Conservation (phyloP, 2,797 vertebrate species). For the Crax fasciolata region DNA sequence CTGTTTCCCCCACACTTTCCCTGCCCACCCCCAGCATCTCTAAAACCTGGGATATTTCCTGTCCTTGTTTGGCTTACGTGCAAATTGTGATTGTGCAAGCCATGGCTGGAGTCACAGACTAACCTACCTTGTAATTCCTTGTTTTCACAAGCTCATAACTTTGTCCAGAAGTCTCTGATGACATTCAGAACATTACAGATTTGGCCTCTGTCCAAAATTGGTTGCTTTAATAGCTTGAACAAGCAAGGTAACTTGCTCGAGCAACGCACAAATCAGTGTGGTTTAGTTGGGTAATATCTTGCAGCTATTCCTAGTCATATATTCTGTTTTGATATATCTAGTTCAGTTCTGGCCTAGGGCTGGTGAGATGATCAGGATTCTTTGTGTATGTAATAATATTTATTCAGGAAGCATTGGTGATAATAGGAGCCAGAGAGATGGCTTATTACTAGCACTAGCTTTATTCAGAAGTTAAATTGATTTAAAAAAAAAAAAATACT, state of each 20-base stretch:
- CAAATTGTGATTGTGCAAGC: neutral
- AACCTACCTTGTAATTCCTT: constrained; percentile 16
- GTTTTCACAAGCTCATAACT: constrained; percentile 35
- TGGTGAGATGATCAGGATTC: constrained; percentile 3
- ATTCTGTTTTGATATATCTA: constrained; percentile 30
- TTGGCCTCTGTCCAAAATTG: neutral
- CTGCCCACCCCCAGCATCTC: neutral
- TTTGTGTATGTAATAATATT: neutral
- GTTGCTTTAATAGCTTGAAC: neutral
- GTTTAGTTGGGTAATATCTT: constrained; percentile 1
- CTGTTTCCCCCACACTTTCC: accelerated
- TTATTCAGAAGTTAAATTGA: neutral
- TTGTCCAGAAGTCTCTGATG: neutral
- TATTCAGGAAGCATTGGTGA: neutral
- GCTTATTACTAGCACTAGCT: neutral
- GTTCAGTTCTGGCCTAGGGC: neutral
- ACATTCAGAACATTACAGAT: neutral
- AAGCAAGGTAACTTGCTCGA: constrained; percentile 13
- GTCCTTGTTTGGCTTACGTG: neutral
- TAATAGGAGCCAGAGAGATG: neutral
- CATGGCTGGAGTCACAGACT: neutral
- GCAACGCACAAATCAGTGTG: constrained; percentile 1
- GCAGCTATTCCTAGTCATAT: neutral
- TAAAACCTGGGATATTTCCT: neutral
- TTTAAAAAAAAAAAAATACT: neutral